phyloP scores from a whole-genome alignment of 2,797 vertebrate genomes.

The Gymnoscopelus braueri region DNA sequence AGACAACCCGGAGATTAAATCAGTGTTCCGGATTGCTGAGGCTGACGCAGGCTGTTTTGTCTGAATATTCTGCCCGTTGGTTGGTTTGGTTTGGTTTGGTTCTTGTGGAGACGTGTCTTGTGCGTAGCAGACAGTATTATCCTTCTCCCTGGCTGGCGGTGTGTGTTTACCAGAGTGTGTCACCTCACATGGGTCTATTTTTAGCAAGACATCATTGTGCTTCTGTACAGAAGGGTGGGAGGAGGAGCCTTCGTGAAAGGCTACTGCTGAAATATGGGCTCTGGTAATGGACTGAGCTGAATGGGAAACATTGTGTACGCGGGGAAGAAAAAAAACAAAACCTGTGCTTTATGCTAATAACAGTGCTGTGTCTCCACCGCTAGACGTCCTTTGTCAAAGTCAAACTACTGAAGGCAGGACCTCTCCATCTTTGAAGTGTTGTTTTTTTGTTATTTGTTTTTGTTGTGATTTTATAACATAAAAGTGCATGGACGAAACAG shows the following conservation, averaged over 20 bases:
- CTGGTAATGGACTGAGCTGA: conserved; percentile 21
- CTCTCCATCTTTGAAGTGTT: no score
- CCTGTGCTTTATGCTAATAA: conserved; percentile 29
- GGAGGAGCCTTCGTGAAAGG: conserved; percentile 15
- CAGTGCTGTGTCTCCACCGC: background rate
- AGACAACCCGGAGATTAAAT: no score
- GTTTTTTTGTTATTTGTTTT: no score
- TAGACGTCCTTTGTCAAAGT: no score
- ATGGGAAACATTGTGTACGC: conserved; percentile 36
- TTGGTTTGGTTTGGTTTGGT: conserved; percentile 21
- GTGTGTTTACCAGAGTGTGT: conserved; percentile 71
- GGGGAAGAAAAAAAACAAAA: conserved; percentile 15
- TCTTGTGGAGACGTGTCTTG: conserved; percentile 22
- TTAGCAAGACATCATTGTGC: conserved; percentile 60
- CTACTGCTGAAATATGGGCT: conserved; percentile 43
- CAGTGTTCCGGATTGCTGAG: no score
- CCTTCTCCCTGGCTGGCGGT: conserved; percentile 25
- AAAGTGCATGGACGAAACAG: no score
- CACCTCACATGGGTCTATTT: conserved; percentile 78
- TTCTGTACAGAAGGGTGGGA: conserved; percentile 34
- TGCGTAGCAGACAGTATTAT: conserved; percentile 47
- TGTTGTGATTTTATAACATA: no score
- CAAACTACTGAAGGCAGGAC: no score
- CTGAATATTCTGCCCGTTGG: no score
- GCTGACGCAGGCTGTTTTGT: no score